phyloP scores from a whole-genome alignment of 1,140 invertebrate genomes.

The Caenorhabditis briggsae region DNA sequence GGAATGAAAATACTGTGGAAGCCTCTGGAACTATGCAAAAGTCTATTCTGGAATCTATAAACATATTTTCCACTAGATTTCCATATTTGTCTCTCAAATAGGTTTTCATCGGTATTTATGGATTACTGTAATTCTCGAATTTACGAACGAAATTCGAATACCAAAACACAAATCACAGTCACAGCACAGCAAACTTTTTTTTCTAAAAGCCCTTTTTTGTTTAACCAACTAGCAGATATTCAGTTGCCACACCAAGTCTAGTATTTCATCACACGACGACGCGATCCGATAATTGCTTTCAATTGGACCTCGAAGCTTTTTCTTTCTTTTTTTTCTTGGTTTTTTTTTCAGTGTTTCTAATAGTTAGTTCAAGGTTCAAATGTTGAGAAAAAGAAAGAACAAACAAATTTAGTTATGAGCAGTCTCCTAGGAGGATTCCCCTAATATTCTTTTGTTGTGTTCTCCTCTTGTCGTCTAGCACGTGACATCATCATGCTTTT shows the following conservation, averaged over 20 bases:
- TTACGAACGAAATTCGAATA: background rate
- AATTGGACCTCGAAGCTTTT: conserved; percentile 2
- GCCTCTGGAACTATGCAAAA: too few relatives aligned
- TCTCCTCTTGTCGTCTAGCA: background rate
- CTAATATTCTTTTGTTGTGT: background rate
- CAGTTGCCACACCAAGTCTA: background rate
- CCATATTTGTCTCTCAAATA: background rate
- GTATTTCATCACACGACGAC: conserved; percentile 35
- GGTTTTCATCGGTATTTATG: background rate
- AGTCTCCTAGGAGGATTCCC: background rate
- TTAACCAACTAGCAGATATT: background rate
- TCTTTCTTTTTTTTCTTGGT: background rate
- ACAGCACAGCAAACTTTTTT: background rate
- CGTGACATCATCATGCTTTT: background rate
- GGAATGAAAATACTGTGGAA: too few relatives aligned
- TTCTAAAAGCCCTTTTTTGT: background rate
- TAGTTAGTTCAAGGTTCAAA: too few relatives aligned
- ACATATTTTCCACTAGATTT: background rate
- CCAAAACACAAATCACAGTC: conserved; percentile 4
- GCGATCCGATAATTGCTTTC: conserved; percentile 40
- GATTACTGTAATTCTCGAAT: too few relatives aligned
- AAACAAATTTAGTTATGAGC: background rate
- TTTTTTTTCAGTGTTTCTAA: conserved; percentile 7
- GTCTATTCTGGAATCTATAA: too few relatives aligned
- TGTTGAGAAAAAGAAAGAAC: background rate